Evolutionary conservation across 2,797 vertebrate species (phyloP).

Genomic region (Cetoscarus ocellatus): DNA sequence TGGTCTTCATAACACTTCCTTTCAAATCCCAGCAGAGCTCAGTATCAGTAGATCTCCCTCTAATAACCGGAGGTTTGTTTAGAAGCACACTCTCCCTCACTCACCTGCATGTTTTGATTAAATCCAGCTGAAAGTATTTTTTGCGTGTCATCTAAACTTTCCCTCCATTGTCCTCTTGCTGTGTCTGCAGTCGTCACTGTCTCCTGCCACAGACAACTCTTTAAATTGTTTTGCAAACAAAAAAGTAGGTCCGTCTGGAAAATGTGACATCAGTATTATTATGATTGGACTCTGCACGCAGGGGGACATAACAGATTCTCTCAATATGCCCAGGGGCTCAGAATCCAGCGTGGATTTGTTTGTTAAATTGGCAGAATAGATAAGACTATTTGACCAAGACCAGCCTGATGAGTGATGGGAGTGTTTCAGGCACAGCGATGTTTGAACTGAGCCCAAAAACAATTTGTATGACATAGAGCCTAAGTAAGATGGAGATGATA

Average conservation of each 20-base stretch:
- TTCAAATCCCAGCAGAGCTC: not conserved
- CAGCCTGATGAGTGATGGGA: constrained; percentile 57
- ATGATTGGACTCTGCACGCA: constrained; percentile 41
- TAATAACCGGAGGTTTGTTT: constrained; percentile 13
- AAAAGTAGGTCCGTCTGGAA: constrained; percentile 32
- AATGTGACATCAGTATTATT: constrained; percentile 45
- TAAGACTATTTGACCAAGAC: constrained; percentile 53
- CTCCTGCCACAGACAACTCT: constrained; percentile 16
- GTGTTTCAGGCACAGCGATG: constrained; percentile 10
- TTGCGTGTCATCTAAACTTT: constrained; percentile 8
- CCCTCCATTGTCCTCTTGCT: constrained; percentile 12
- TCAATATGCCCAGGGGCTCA: constrained; percentile 28
- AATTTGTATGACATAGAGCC: constrained; percentile 36
- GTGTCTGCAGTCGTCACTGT: constrained; percentile 7
- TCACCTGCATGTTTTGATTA: constrained; percentile 3
- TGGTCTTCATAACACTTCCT: constrained; percentile 6
- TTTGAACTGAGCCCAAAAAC: constrained; percentile 54
- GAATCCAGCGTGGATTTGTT: constrained; percentile 55
- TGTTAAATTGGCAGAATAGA: constrained; percentile 66
- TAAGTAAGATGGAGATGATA: constrained; percentile 10
- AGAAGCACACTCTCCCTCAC: not conserved
- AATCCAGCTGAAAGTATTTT: constrained; percentile 8
- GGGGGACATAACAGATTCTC: constrained; percentile 25
- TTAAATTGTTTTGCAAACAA: constrained; percentile 38
- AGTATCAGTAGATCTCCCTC: constrained; percentile 5